A percentile compares a stretch with the other conserved stretches of the same genome.
Conservation (phyloP, 2,888 invertebrate genomes). For the Isotomurus palustris region DNA sequence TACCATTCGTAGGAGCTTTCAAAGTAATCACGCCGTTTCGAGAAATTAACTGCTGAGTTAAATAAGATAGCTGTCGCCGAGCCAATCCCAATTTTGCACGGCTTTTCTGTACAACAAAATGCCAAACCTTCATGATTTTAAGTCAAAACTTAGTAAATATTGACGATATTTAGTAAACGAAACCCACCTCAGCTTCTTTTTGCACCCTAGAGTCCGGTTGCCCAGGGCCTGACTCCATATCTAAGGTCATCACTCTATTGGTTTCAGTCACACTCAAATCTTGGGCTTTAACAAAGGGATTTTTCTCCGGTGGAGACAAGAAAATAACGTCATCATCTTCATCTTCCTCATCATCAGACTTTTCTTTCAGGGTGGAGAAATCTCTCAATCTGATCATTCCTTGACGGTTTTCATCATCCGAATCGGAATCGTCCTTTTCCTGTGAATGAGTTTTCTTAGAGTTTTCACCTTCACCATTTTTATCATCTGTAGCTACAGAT, state of each 20-base stretch:
- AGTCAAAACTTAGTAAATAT: background rate
- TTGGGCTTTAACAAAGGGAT: background rate
- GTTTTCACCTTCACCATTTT: background rate
- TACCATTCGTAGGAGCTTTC: too few relatives aligned
- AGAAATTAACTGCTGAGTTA: too few relatives aligned
- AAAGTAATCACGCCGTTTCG: too few relatives aligned
- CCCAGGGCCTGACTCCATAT: too few relatives aligned
- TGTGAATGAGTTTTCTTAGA: slow-evolving; percentile 1
- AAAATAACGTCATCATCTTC: slow-evolving; percentile 20
- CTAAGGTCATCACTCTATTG: too few relatives aligned
- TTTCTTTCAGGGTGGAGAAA: slow-evolving; percentile 19
- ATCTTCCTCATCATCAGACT: slow-evolving; percentile 10
- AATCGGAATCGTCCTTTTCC: slow-evolving; percentile 7
- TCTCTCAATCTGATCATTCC: slow-evolving; percentile 13
- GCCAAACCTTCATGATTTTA: background rate
- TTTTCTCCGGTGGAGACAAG: too few relatives aligned
- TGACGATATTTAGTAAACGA: too few relatives aligned
- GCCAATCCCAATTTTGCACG: too few relatives aligned
- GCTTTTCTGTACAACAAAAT: too few relatives aligned
- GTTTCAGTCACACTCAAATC: background rate
- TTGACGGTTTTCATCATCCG: slow-evolving; percentile 11
- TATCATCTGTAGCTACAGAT: background rate
- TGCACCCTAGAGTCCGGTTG: too few relatives aligned
- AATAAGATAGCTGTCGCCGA: too few relatives aligned
- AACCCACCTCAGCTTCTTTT: too few relatives aligned